Evolutionary conservation across 2,888 invertebrate genomes (phyloP).

Genomic region (Dryococelus australis): DNA sequence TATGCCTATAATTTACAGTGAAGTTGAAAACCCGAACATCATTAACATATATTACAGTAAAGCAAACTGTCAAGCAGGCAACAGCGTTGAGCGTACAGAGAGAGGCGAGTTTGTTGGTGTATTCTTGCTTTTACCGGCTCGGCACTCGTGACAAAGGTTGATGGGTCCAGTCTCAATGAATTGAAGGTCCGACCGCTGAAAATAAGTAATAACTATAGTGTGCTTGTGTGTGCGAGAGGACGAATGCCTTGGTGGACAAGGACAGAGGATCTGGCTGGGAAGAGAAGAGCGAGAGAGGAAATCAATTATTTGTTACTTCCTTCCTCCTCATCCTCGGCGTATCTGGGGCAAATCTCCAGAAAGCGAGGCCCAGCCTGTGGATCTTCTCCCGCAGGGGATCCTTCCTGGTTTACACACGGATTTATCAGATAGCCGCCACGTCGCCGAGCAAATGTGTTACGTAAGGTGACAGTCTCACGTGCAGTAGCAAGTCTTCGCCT

Average conservation of each 20-base stretch:
- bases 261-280: too few relatives aligned
- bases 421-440: background rate
- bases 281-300: slow-evolving; percentile 16
- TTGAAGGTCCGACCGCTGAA: slow-evolving; percentile 11
- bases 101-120: too few relatives aligned
- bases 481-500: too few relatives aligned
- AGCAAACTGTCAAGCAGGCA: too few relatives aligned
- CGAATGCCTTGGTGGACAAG: background rate
- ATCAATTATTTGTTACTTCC: slow-evolving; percentile 26
- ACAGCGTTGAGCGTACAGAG: too few relatives aligned
- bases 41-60: too few relatives aligned
- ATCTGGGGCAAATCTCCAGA: background rate
- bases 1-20: too few relatives aligned
- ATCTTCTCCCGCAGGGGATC: too few relatives aligned
- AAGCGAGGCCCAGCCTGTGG: background rate
- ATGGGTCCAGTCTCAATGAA: slow-evolving; percentile 16
- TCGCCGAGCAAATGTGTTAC: background rate
- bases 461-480: background rate
- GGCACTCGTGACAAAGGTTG: background rate
- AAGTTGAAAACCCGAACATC: too few relatives aligned
- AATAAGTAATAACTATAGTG: slow-evolving; percentile 18
- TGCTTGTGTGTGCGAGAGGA: background rate
- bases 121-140: too few relatives aligned
- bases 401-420: background rate
- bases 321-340: background rate